These are phyloP conservation scores for Pantherophis guttatus DNA, from an alignment of 2,113 vertebrate genomes.

Conservation along the genomic window DNA sequence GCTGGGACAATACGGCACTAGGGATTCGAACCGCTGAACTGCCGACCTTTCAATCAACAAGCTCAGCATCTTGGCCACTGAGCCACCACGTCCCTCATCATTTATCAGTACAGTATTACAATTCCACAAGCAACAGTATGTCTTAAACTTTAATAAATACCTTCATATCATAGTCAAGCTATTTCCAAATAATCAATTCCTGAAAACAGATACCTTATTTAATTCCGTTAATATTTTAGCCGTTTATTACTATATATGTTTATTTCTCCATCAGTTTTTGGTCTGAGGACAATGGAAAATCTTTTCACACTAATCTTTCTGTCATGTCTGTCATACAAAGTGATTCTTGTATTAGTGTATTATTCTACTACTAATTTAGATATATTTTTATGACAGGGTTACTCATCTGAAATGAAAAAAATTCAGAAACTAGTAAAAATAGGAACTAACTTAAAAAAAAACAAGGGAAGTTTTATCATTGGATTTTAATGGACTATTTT, in stretches of 20 bases:
- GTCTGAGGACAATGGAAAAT: background rate
- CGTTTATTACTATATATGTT: background rate
- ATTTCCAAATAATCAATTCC: background rate
- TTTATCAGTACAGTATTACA: background rate
- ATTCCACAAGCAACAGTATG: background rate
- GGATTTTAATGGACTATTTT: constrained; percentile 76
- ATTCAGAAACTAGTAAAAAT: background rate
- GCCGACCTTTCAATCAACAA: no score
- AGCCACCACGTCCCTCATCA: no score
- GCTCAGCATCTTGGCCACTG: no score
- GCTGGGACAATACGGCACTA: no score
- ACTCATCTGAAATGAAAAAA: background rate
- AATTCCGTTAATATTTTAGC: background rate
- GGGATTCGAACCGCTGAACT: no score
- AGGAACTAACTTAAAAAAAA: background rate
- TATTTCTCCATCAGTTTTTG: background rate
- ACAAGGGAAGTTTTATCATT: constrained; percentile 74
- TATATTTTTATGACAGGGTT: background rate
- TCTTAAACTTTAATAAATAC: background rate
- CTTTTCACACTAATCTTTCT: background rate
- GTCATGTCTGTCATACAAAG: background rate
- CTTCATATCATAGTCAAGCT: background rate
- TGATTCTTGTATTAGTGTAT: background rate
- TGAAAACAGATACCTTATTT: background rate
- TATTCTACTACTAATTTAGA: background rate